These are phyloP conservation scores for Hoplias malabaricus DNA, from an alignment of 2,113 vertebrate species.

Conservation along the genomic window DNA sequence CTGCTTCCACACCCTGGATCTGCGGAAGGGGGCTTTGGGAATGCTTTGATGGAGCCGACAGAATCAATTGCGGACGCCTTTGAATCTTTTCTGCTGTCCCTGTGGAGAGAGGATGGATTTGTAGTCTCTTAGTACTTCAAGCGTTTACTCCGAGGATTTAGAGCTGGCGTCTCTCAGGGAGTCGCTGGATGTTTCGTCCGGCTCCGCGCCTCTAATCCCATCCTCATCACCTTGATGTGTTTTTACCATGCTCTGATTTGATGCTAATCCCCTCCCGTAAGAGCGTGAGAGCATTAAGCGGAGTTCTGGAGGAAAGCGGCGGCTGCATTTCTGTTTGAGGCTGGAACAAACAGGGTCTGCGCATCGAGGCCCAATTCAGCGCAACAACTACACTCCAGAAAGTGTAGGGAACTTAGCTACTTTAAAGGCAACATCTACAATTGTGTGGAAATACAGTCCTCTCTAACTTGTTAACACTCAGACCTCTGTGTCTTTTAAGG, in stretches of 20 bases:
- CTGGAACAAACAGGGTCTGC: not conserved
- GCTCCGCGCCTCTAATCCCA: slow-evolving; percentile 31
- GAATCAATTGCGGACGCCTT: slow-evolving; percentile 1
- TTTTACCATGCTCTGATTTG: slow-evolving; percentile 29
- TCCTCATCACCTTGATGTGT: slow-evolving; percentile 35
- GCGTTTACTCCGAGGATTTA: slow-evolving; percentile 29
- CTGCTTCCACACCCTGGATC: not conserved
- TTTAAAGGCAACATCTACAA: no score
- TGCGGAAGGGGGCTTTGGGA: not conserved
- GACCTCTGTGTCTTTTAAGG: no score
- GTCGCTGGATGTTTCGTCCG: not conserved
- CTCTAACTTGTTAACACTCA: no score
- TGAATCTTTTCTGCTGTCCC: slow-evolving; percentile 15
- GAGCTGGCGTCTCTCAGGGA: not conserved
- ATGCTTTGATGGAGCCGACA: not conserved
- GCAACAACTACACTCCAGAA: no score
- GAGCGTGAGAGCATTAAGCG: slow-evolving; percentile 6
- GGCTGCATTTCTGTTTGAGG: not conserved
- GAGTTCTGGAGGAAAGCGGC: not conserved
- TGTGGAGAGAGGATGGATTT: slow-evolving; percentile 15
- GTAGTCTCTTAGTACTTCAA: slow-evolving; percentile 10
- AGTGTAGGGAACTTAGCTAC: no score
- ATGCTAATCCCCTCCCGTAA: slow-evolving; percentile 35
- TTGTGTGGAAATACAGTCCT: no score
- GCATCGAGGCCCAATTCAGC: no score